Percentiles rank a stretch among this genome's conserved stretches.
Conservation (phyloP, 2,113 vertebrate species). For the Mesocricetus auratus region DNA sequence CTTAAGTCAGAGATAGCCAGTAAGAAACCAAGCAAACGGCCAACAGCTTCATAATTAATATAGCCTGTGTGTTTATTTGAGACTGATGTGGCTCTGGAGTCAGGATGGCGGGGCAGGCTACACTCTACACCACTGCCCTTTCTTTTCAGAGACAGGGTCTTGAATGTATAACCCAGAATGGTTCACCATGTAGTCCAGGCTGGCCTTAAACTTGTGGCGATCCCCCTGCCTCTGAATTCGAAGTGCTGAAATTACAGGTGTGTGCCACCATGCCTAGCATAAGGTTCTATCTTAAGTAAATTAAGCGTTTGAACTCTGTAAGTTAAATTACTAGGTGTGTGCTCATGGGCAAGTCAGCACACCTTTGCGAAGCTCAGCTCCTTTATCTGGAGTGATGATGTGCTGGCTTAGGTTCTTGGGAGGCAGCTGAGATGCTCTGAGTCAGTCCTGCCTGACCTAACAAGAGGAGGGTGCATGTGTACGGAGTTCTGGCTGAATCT, state of each 20-base stretch:
- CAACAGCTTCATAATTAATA: too few relatives aligned
- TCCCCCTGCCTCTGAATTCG: background rate
- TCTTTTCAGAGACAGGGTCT: background rate
- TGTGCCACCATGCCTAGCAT: background rate
- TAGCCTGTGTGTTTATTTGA: too few relatives aligned
- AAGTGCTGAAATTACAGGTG: background rate
- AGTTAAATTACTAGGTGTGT: conserved; percentile 2
- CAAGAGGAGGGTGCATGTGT: background rate
- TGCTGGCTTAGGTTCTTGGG: background rate
- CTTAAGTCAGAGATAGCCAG: too few relatives aligned
- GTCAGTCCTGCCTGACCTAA: background rate
- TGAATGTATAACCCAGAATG: background rate
- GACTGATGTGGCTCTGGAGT: too few relatives aligned
- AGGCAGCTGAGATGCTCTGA: background rate
- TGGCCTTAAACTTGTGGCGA: background rate
- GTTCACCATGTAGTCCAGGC: background rate
- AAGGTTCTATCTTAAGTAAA: background rate
- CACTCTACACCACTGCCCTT: too few relatives aligned
- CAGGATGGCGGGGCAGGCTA: too few relatives aligned
- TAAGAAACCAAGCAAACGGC: too few relatives aligned
- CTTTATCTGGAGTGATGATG: background rate
- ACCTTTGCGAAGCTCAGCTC: background rate
- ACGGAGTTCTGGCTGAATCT: background rate
- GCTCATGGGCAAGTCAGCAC: background rate
- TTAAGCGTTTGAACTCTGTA: conserved; percentile 21